phyloP scores from a whole-genome alignment of 2,113 vertebrate species.

The Elaphurus davidianus region DNA sequence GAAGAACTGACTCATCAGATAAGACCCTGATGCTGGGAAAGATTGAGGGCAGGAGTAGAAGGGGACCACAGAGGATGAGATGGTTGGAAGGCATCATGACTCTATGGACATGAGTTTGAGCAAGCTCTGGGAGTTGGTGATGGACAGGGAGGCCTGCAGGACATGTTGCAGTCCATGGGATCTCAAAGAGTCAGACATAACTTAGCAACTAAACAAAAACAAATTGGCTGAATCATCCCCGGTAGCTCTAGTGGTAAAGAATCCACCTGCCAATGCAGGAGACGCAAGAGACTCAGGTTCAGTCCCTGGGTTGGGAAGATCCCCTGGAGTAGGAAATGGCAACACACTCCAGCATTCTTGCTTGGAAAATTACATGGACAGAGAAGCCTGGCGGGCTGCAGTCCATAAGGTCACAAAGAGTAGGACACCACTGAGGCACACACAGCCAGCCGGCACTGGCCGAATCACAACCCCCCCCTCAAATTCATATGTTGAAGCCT shows the following conservation, averaged over 20 bases:
- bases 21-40: not conserved
- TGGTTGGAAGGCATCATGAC: not conserved
- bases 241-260: not conserved
- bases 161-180: not conserved
- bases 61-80: not conserved
- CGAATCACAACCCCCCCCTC: not conserved
- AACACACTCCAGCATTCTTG: not conserved
- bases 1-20: not conserved
- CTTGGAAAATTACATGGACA: not conserved
- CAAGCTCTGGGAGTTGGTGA: not conserved
- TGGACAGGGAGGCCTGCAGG: not conserved
- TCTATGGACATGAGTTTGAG: not conserved
- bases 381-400: not conserved
- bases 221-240: not conserved
- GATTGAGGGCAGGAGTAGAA: not conserved
- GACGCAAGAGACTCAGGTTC: not conserved
- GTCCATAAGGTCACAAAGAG: not conserved
- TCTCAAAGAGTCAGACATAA: not conserved
- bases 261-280: rapidly evolving
- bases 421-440: not conserved
- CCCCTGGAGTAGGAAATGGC: not conserved
- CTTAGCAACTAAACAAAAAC: not conserved
- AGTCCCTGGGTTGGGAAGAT: not conserved
- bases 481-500: not conserved
- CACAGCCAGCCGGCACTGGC: not conserved